These are phyloP conservation scores for Rhaphigaster nebulosa DNA, from an alignment of 2,888 invertebrate species.

Conservation along the genomic window DNA sequence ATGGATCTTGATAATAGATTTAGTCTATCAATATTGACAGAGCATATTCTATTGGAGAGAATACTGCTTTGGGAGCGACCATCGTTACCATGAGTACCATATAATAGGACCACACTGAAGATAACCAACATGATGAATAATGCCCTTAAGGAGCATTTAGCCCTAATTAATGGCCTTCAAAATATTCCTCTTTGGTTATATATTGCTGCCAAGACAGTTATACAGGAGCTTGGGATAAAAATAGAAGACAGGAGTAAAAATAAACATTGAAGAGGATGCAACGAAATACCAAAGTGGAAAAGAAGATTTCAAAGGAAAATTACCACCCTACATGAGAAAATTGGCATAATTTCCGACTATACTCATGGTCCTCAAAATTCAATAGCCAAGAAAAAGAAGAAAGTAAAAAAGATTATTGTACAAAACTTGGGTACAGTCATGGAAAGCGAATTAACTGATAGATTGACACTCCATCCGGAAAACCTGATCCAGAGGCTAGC, in stretches of 20 bases:
- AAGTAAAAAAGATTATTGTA: background rate
- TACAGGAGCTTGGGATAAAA: background rate
- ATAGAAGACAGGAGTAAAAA: background rate
- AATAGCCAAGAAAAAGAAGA: background rate
- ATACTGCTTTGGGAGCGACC: background rate
- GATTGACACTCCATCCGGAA: background rate
- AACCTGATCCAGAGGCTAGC: background rate
- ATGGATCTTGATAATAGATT: background rate
- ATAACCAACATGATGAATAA: background rate
- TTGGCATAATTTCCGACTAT: background rate
- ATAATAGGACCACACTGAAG: background rate
- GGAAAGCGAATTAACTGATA: background rate
- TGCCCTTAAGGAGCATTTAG: background rate
- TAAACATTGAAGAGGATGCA: background rate
- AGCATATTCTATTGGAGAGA: background rate
- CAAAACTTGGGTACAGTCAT: too few relatives aligned
- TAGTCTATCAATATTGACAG: background rate
- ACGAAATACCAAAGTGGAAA: background rate
- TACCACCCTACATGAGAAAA: background rate
- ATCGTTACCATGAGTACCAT: background rate
- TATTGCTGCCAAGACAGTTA: background rate
- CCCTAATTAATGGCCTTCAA: background rate
- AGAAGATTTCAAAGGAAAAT: background rate
- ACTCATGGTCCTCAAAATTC: background rate
- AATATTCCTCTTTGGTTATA: background rate